Evolutionary conservation across 2,113 vertebrate species (phyloP).

Genomic region (Physeter macrocephalus): DNA sequence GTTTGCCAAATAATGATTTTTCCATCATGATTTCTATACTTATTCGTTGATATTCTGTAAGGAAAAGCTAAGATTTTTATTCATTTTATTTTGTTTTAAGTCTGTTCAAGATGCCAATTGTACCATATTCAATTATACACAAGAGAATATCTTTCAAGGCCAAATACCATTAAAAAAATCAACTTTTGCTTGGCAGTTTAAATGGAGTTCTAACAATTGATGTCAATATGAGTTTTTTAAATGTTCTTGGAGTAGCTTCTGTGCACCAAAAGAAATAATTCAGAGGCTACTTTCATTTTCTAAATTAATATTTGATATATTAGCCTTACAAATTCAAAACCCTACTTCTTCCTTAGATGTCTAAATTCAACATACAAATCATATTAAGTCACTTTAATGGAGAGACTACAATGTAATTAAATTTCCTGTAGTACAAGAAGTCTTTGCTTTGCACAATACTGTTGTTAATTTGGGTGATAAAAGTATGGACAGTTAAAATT

Average conservation of each 20-base stretch:
- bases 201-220: neutral
- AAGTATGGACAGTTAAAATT: neutral
- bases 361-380: neutral
- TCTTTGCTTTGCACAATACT: neutral
- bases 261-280: neutral
- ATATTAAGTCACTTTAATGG: neutral
- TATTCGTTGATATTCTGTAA: neutral
- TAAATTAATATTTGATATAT: neutral
- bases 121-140: neutral
- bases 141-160: neutral
- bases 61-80: neutral
- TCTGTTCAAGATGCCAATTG: neutral
- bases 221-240: neutral
- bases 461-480: neutral
- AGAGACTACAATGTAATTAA: neutral
- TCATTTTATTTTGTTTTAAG: neutral
- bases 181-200: neutral
- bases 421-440: neutral
- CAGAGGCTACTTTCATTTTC: neutral
- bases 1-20: conserved; percentile 5
- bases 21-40: neutral
- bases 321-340: neutral
- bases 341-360: neutral
- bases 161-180: neutral
- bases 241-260: neutral